phyloP scores from a whole-genome alignment of 2,113 vertebrate genomes.

The Brevimyrus niger region DNA sequence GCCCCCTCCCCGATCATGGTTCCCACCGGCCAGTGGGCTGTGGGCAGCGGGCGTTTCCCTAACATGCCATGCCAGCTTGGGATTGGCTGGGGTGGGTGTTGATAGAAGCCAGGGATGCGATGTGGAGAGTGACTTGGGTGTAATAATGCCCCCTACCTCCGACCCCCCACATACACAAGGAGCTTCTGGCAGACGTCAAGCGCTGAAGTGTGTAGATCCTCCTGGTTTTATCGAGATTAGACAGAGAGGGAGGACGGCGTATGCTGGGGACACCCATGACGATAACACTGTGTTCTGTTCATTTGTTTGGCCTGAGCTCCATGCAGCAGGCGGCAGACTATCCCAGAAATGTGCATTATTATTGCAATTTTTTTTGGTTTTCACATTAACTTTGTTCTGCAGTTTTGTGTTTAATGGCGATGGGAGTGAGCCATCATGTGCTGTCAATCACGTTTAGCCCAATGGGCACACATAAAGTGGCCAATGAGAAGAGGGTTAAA shows the following conservation, averaged over 20 bases:
- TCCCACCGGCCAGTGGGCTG: neutral
- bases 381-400: neutral
- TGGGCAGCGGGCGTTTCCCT: neutral
- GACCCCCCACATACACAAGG: neutral
- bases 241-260: neutral
- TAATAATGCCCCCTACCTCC: neutral
- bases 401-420: neutral
- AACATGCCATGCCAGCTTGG: neutral
- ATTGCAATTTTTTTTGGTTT: neutral
- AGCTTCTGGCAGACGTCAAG: neutral
- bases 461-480: neutral
- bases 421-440: neutral
- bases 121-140: neutral
- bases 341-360: neutral
- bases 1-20: neutral
- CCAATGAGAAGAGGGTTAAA: neutral
- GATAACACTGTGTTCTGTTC: neutral
- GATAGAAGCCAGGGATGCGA: neutral
- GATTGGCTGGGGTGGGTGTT: neutral
- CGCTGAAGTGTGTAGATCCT: neutral
- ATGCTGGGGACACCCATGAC: neutral
- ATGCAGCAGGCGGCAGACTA: neutral
- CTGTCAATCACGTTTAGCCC: neutral
- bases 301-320: neutral
- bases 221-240: neutral